Conservation (phyloP, 2,888 invertebrate species). For the Latrodectus hesperus region DNA sequence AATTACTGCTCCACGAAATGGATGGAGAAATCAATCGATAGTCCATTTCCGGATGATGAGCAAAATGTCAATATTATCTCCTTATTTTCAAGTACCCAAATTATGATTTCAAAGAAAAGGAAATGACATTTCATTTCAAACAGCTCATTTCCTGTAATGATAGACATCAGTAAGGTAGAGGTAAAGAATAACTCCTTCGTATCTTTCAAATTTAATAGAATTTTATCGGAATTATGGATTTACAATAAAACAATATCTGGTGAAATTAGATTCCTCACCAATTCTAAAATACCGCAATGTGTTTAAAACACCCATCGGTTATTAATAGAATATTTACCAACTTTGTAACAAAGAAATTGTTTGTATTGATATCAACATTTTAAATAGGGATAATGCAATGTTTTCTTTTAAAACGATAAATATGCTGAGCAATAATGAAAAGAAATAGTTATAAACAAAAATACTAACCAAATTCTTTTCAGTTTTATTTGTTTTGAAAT, state of each 20-base stretch:
- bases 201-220: constrained; percentile 41
- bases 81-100: constrained; percentile 19
- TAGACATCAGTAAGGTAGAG: constrained; percentile 1
- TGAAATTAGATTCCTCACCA: not conserved
- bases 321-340: no score
- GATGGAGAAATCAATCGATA: no score
- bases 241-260: constrained; percentile 11
- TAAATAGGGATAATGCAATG: no score
- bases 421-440: no score
- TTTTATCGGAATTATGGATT: constrained; percentile 56
- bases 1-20: no score
- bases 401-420: no score
- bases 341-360: no score
- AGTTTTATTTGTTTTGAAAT: no score
- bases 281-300: not conserved
- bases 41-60: not conserved
- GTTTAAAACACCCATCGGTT: not conserved
- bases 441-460: no score
- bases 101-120: constrained; percentile 29
- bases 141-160: constrained; percentile 9
- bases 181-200: constrained; percentile 17
- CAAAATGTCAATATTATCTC: constrained; percentile 30
- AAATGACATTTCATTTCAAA: constrained; percentile 28
- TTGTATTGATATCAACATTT: no score
- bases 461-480: no score